These are phyloP conservation scores for Sakesphorus luctuosus DNA, from an alignment of 2,113 vertebrate species.

Conservation along the genomic window DNA sequence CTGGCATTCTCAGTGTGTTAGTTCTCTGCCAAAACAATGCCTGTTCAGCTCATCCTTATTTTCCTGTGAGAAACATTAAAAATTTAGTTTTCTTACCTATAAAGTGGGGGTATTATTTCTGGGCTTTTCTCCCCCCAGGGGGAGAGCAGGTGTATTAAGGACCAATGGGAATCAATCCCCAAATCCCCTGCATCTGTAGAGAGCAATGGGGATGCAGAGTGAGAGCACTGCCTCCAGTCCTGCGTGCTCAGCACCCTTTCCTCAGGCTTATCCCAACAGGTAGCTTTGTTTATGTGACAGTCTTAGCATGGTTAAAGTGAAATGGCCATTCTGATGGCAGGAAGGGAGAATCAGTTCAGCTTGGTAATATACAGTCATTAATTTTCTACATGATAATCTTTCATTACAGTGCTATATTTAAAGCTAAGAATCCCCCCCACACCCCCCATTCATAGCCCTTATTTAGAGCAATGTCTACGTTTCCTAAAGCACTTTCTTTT, in stretches of 20 bases:
- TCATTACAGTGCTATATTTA: neutral
- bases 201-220: neutral
- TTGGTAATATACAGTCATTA: neutral
- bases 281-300: neutral
- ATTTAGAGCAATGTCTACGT: neutral
- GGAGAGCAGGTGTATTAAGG: neutral
- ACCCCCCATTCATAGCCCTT: neutral
- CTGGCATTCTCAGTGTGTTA: neutral
- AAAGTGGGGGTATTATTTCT: neutral
- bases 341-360: neutral
- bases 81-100: neutral
- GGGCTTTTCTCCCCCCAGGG: neutral
- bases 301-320: conserved; percentile 3
- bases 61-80: neutral
- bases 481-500: neutral
- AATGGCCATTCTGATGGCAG: neutral
- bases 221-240: neutral
- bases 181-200: neutral
- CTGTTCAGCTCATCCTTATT: neutral
- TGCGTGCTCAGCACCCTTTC: neutral
- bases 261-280: neutral
- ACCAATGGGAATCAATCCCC: neutral
- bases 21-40: neutral
- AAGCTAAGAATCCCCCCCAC: neutral
- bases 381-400: neutral